Evolutionary conservation across 2,797 vertebrate species (phyloP).

Genomic region (Darevskia mixta): DNA sequence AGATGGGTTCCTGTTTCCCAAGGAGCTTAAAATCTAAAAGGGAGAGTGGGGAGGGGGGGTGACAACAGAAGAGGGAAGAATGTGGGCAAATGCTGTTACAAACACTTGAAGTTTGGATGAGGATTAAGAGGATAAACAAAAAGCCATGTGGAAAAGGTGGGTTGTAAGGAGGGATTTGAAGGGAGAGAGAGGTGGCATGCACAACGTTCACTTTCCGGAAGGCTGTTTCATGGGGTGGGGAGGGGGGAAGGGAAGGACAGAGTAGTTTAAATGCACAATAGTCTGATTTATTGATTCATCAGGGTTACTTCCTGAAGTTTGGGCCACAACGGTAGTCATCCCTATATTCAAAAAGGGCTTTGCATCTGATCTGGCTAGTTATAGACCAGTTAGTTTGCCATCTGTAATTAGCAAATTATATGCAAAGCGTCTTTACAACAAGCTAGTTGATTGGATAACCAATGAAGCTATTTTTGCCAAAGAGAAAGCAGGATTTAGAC

Average conservation of each 20-base stretch:
- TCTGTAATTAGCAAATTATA: no score
- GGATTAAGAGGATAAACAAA: conserved; percentile 1
- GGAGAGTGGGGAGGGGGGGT: no score
- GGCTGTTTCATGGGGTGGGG: background rate
- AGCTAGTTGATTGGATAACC: no score
- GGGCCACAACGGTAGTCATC: no score
- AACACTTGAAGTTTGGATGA: background rate
- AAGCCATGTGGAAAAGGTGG: background rate
- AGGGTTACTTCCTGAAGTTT: no score
- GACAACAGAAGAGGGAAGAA: background rate
- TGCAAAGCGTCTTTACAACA: no score
- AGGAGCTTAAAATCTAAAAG: background rate
- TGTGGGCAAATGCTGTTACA: background rate
- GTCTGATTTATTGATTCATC: no score
- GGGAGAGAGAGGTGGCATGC: background rate
- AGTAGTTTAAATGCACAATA: background rate
- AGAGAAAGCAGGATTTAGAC: no score
- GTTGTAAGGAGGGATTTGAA: background rate
- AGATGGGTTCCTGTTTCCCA: background rate
- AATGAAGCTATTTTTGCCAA: no score
- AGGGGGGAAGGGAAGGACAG: background rate
- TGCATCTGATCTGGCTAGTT: no score
- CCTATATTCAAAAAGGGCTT: no score
- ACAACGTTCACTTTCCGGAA: background rate
- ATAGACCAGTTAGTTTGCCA: no score